These are phyloP conservation scores for Gnatocerus cornutus DNA, from an alignment of 2,888 invertebrate genomes.

Conservation along the genomic window DNA sequence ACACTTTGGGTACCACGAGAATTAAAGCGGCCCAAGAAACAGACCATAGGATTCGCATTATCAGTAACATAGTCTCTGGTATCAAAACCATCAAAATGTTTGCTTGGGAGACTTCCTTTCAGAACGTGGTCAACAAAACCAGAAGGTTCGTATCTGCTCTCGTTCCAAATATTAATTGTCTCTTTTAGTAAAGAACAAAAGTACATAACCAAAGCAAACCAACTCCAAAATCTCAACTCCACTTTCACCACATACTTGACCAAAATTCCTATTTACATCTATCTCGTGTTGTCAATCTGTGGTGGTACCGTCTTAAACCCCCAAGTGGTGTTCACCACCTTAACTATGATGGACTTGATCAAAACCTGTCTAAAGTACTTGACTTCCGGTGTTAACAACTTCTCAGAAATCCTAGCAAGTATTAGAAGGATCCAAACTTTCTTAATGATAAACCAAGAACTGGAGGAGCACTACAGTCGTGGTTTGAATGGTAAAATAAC, in stretches of 20 bases:
- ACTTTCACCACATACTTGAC: not conserved
- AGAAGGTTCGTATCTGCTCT: constrained; percentile 57
- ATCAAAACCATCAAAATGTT: constrained; percentile 84
- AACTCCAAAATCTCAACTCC: not conserved
- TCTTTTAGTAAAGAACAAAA: not conserved
- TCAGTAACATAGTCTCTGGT: constrained; percentile 81
- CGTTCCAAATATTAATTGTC: no score
- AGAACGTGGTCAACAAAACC: constrained; percentile 70
- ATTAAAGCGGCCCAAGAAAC: not conserved
- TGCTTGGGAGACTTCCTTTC: constrained; percentile 81
- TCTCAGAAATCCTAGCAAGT: not conserved
- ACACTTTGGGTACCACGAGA: no score
- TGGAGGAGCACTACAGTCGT: not conserved
- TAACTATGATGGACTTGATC: not conserved
- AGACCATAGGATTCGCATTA: constrained; percentile 74
- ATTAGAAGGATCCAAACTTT: not conserved
- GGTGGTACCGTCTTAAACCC: not conserved
- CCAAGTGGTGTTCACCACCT: not conserved
- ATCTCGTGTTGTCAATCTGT: not conserved
- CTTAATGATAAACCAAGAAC: not conserved
- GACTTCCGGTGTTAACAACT: not conserved
- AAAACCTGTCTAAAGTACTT: not conserved
- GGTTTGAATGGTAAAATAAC: not conserved
- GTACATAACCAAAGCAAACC: not conserved
- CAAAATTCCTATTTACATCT: not conserved